Conservation (phyloP, 2,888 invertebrate species). For the Caenorhabditis sp. region DNA sequence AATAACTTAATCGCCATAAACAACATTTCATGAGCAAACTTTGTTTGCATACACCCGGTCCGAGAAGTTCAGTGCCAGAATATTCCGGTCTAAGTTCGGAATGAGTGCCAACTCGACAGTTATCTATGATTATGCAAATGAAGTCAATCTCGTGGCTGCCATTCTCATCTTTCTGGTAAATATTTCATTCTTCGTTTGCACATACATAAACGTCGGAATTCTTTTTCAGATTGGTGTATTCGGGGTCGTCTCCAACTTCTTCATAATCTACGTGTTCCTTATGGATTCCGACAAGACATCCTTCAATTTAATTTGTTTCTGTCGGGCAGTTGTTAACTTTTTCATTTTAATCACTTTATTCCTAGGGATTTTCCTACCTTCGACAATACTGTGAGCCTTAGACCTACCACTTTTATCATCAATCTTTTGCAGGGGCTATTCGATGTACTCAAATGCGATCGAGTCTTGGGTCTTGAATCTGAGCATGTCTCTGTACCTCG, state of each 20-base stretch:
- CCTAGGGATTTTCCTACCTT: conserved; percentile 16
- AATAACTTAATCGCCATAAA: too few relatives aligned
- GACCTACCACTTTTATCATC: background rate
- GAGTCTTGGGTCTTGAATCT: conserved; percentile 26
- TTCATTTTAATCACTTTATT: conserved; percentile 29
- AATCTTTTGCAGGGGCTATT: conserved; percentile 3
- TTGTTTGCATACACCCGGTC: background rate
- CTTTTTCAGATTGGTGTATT: conserved; percentile 23
- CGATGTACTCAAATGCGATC: conserved; percentile 1
- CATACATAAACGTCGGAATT: background rate
- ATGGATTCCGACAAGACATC: conserved; percentile 12
- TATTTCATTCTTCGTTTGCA: too few relatives aligned
- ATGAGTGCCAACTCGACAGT: background rate
- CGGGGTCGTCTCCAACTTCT: conserved; percentile 25
- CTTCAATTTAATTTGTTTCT: conserved; percentile 39
- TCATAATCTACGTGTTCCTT: conserved; percentile 8
- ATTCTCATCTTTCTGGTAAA: background rate
- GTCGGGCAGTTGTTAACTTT: conserved; percentile 24
- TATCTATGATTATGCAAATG: background rate
- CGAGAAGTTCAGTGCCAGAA: background rate
- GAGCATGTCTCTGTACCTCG: conserved; percentile 33
- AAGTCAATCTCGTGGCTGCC: background rate
- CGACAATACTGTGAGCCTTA: conserved; percentile 28
- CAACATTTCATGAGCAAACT: background rate
- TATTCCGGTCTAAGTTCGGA: too few relatives aligned